Percentiles rank a stretch among this genome's conserved stretches.
These are phyloP conservation scores for Peucedramus taeniatus DNA, from an alignment of 2,113 vertebrate species.

Conservation along the genomic window DNA sequence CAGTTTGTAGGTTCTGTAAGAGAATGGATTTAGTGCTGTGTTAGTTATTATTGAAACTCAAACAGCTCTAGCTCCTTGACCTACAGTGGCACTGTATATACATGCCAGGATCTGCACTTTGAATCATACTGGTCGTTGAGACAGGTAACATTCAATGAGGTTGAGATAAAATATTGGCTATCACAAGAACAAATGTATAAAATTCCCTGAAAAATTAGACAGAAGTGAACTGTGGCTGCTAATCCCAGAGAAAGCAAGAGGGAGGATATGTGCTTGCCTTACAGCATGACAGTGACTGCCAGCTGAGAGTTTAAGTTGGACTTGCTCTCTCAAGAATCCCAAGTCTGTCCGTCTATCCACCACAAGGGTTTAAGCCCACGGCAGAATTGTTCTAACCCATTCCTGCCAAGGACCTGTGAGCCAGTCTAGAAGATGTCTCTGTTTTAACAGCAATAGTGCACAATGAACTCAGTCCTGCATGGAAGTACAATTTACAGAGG, in stretches of 20 bases:
- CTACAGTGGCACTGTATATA: neutral
- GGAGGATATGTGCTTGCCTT: neutral
- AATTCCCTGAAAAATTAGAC: neutral
- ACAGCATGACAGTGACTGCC: rapidly evolving
- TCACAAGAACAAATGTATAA: neutral
- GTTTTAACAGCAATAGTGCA: neutral
- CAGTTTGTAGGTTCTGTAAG: neutral
- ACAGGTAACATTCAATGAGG: neutral
- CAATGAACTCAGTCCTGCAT: neutral
- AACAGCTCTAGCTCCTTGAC: neutral
- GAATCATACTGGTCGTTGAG: neutral
- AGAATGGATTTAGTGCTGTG: neutral
- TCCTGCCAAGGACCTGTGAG: neutral
- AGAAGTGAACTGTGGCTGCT: neutral
- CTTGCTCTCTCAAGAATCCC: neutral
- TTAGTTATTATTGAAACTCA: neutral
- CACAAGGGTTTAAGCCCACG: rapidly evolving
- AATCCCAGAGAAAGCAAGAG: neutral
- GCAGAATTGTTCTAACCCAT: neutral
- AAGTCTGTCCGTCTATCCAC: neutral
- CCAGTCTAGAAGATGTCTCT: neutral
- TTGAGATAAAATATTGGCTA: neutral
- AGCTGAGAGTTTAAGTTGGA: neutral
- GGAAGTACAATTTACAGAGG: neutral
- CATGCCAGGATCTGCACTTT: neutral